Conservation (phyloP, 2,113 vertebrate genomes). For the Dermatemys mawii region DNA sequence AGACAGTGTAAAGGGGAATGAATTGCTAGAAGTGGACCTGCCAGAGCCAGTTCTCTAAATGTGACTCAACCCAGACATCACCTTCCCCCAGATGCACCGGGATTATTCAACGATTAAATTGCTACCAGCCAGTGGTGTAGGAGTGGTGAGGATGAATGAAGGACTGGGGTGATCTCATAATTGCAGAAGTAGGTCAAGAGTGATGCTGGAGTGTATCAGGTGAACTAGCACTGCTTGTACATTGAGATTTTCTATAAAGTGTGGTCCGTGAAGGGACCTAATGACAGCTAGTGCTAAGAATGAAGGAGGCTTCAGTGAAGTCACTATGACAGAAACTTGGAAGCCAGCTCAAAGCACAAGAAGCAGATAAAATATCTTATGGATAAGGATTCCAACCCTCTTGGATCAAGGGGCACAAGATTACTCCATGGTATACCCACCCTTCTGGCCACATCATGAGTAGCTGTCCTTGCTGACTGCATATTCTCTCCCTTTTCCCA, state of each 20-base stretch:
- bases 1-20: neutral
- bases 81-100: neutral
- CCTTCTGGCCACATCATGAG: neutral
- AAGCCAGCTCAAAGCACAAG: neutral
- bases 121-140: neutral
- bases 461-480: slow-evolving; percentile 8
- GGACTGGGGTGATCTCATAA: neutral
- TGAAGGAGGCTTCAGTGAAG: neutral
- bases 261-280: neutral
- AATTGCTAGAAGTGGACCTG: neutral
- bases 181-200: neutral
- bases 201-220: neutral
- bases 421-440: neutral
- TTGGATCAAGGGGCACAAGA: neutral
- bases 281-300: neutral
- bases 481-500: neutral
- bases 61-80: neutral
- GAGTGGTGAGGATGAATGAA: neutral
- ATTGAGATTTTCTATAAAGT: neutral
- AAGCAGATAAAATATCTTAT: neutral
- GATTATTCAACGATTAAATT: slow-evolving; percentile 21
- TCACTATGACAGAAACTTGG: neutral
- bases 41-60: neutral
- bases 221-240: neutral
- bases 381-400: neutral